These are phyloP conservation scores for Drosophila funebris DNA, from an alignment of 1,140 invertebrate species.

Conservation along the genomic window DNA sequence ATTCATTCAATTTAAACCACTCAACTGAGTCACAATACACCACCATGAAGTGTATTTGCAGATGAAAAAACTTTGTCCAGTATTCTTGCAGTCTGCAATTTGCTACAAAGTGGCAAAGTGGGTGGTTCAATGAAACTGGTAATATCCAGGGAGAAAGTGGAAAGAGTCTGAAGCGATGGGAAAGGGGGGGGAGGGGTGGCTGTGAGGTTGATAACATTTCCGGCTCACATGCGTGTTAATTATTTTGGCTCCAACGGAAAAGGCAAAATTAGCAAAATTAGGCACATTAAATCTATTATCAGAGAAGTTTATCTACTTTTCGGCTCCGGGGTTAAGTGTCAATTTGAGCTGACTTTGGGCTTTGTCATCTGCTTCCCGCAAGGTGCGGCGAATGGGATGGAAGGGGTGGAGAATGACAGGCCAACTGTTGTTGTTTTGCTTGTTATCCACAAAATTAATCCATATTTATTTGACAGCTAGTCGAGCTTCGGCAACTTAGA, in stretches of 20 bases:
- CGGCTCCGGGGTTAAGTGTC: conserved; percentile 41
- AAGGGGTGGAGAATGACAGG: neutral
- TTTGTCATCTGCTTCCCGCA: neutral
- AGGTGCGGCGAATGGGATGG: neutral
- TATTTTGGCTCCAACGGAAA: conserved; percentile 39
- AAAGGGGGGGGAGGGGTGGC: neutral
- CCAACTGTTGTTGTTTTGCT: conserved; percentile 4
- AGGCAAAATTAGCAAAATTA: conserved; percentile 57
- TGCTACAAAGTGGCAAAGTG: conserved; percentile 1
- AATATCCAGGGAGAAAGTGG: neutral
- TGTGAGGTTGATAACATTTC: conserved; percentile 15
- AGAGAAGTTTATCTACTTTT: conserved; percentile 43
- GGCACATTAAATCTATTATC: conserved; percentile 58
- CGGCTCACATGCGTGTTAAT: conserved; percentile 54
- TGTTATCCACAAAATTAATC: conserved; percentile 26
- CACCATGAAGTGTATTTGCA: neutral
- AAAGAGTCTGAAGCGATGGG: neutral
- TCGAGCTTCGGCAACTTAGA: neutral
- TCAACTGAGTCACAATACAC: neutral
- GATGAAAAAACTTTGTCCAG: conserved; percentile 17
- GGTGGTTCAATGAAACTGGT: neutral
- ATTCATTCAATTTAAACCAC: neutral
- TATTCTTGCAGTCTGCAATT: conserved; percentile 12
- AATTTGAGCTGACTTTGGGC: conserved; percentile 37
- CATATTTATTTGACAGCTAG: conserved; percentile 25